Percentiles rank a stretch among this genome's conserved stretches.
Conservation (phyloP, 2,113 vertebrate species). For the Nanorana parkeri region DNA sequence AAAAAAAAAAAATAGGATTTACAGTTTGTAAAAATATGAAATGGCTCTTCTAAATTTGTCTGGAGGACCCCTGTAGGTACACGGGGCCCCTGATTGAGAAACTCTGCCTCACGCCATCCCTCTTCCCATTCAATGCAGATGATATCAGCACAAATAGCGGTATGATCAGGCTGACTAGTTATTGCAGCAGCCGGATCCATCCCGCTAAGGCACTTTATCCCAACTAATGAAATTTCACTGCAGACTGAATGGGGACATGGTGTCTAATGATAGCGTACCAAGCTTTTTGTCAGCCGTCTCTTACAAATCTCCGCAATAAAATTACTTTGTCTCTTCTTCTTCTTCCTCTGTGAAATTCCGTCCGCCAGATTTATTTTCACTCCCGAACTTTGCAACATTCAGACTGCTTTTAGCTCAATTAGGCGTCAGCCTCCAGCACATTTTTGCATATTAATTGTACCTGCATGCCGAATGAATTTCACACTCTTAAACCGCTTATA, state of each 20-base stretch:
- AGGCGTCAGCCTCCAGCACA: not conserved
- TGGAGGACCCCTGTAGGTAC: too few species aligned
- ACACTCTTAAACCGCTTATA: not conserved
- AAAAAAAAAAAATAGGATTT: too few species aligned
- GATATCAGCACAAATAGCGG: not conserved
- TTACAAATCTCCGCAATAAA: not conserved
- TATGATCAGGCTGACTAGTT: not conserved
- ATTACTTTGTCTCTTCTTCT: not conserved
- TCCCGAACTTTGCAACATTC: not conserved
- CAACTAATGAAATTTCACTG: constrained; percentile 3
- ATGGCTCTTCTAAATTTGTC: too few species aligned
- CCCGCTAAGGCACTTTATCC: not conserved
- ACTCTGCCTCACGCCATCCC: too few species aligned
- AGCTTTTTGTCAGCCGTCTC: not conserved
- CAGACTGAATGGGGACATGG: not conserved
- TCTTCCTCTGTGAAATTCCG: not conserved
- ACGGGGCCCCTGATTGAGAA: too few species aligned
- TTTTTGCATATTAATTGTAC: not conserved
- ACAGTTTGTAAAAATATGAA: too few species aligned
- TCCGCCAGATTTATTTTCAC: constrained; percentile 4
- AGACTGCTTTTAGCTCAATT: constrained; percentile 47
- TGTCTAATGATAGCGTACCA: not conserved
- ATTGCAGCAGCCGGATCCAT: not conserved
- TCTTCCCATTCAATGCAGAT: not conserved
- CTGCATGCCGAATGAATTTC: not conserved